Evolutionary conservation across 2,113 vertebrate species (phyloP).

Genomic region (Clarias magur): DNA sequence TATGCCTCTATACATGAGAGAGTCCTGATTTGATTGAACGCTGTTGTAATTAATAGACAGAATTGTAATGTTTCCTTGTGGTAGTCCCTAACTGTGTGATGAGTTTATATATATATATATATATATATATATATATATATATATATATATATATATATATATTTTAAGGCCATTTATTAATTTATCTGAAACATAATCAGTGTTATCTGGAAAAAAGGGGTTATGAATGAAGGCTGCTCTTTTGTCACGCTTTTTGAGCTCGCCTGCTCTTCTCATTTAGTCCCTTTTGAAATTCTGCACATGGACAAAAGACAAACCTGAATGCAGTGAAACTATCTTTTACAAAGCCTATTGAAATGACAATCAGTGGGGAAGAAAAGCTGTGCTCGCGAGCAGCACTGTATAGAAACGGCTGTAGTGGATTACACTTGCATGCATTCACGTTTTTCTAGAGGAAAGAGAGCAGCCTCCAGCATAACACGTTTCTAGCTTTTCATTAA

Average conservation of each 20-base stretch:
- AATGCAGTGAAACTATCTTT: constrained; percentile 2
- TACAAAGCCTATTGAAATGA: constrained; percentile 22
- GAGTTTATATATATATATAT: no score
- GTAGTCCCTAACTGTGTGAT: background rate
- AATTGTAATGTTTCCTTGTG: background rate
- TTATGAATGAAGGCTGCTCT: constrained; percentile 9
- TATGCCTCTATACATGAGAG: no score
- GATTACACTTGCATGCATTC: background rate
- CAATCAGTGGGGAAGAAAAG: background rate
- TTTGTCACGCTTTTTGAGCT: constrained; percentile 1
- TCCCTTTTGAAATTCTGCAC: constrained; percentile 29
- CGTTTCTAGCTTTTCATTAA: background rate
- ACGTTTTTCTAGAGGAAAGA: background rate
- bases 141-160: no score
- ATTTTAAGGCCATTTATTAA: background rate
- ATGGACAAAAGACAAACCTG: constrained; percentile 19
- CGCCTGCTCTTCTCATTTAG: background rate
- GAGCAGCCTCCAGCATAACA: background rate
- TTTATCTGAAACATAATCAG: background rate
- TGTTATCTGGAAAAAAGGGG: background rate
- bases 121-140: no score
- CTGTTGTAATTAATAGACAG: background rate
- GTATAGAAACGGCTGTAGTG: background rate
- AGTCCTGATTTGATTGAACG: no score
- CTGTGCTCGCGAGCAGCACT: background rate